Conservation (phyloP, 1,140 invertebrate species). For the Triops cancriformis region DNA sequence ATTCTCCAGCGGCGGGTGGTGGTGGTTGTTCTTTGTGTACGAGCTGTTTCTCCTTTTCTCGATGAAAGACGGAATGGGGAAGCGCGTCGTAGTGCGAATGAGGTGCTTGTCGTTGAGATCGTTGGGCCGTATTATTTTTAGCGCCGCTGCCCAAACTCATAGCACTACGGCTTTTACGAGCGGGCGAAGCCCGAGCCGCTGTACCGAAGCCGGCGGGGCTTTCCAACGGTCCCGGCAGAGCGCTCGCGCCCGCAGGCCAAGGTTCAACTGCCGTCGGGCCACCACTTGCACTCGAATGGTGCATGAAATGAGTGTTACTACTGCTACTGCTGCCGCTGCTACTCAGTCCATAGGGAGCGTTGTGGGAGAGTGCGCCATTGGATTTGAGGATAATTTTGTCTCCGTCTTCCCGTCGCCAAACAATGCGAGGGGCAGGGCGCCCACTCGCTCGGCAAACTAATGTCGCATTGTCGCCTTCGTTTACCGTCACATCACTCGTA, state of each 20-base stretch:
- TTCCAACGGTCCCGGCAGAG: background rate
- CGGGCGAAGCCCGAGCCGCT: background rate
- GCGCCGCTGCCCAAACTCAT: background rate
- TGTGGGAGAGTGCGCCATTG: constrained; percentile 8
- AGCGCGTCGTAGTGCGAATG: constrained; percentile 8
- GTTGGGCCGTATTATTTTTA: constrained; percentile 14
- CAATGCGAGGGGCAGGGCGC: constrained; percentile 40
- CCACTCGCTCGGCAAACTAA: constrained; percentile 63
- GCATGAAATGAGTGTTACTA: constrained; percentile 11
- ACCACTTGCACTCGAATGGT: background rate
- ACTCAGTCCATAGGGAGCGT: background rate
- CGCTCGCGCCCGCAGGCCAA: background rate
- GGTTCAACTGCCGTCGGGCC: background rate
- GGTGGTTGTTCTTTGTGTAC: background rate
- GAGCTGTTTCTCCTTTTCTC: constrained; percentile 4
- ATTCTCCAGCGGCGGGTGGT: background rate
- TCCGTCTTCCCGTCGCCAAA: constrained; percentile 44
- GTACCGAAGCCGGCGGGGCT: background rate
- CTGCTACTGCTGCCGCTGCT: background rate
- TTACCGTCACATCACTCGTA: constrained; percentile 36
- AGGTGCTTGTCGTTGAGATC: constrained; percentile 12
- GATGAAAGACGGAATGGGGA: constrained; percentile 4
- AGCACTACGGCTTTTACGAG: background rate
- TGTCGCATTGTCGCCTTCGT: constrained; percentile 71
- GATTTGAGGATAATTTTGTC: constrained; percentile 27